A percentile compares a stretch with the other conserved stretches of the same genome.
Conservation (phyloP, 2,888 invertebrate species). For the Tupiocoris notatus region DNA sequence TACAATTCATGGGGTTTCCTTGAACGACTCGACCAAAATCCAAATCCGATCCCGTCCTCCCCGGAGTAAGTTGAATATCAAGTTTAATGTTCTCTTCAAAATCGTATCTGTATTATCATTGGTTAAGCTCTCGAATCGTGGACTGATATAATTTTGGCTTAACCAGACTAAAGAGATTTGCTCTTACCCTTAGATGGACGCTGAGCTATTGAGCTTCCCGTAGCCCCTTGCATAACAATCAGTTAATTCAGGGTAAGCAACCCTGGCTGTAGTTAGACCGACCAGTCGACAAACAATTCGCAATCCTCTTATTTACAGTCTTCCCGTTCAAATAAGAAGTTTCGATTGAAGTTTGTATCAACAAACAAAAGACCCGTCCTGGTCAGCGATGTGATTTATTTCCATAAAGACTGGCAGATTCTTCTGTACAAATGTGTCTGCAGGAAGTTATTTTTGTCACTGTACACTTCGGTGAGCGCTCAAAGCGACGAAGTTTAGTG, state of each 20-base stretch:
- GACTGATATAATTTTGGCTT: neutral
- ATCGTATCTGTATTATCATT: neutral
- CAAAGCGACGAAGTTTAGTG: too few species aligned
- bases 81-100: neutral
- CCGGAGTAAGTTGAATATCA: neutral
- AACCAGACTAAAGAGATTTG: neutral
- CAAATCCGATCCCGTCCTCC: neutral
- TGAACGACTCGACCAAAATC: slow-evolving; percentile 10
- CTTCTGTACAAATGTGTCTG: too few species aligned
- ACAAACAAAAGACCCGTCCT: too few species aligned
- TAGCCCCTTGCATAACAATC: neutral
- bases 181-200: too few species aligned
- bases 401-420: too few species aligned
- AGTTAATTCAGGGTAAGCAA: neutral
- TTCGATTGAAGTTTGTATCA: neutral
- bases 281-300: neutral
- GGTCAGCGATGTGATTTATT: too few species aligned
- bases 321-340: neutral
- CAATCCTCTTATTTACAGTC: neutral
- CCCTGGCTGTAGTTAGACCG: too few species aligned
- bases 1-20: slow-evolving; percentile 35
- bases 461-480: too few species aligned
- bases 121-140: neutral
- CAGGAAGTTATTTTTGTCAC: too few species aligned
- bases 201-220: neutral